Evolutionary conservation across 2,888 invertebrate genomes (phyloP).

Genomic region (Caenorhabditis sinica): DNA sequence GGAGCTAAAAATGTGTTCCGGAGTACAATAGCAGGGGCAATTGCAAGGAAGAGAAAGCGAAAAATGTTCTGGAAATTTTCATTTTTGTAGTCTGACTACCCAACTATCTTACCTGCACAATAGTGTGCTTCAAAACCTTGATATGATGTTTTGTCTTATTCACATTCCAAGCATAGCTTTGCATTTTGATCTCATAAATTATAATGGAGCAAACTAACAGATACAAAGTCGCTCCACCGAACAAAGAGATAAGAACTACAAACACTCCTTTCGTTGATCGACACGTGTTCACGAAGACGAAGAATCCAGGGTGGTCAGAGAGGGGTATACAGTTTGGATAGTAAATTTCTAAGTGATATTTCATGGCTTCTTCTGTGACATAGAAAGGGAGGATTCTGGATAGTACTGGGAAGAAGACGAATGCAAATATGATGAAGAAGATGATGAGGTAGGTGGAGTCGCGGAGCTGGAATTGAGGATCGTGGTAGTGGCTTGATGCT

Average conservation of each 20-base stretch:
- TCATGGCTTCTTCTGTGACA: slow-evolving; percentile 29
- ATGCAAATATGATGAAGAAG: neutral
- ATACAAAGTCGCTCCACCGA: slow-evolving; percentile 41
- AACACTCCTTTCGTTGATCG: slow-evolving; percentile 38
- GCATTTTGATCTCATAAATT: slow-evolving; percentile 46
- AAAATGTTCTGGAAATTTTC: slow-evolving; percentile 18
- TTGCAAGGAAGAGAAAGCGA: slow-evolving; percentile 27
- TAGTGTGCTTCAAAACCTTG: slow-evolving; percentile 42
- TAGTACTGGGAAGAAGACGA: slow-evolving; percentile 34
- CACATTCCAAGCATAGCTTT: slow-evolving; percentile 36
- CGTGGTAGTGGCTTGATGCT: too few species aligned
- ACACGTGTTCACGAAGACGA: slow-evolving; percentile 54
- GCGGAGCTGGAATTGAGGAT: slow-evolving; percentile 44
- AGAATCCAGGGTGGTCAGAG: slow-evolving; percentile 19
- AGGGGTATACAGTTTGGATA: slow-evolving; percentile 42
- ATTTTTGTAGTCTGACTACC: neutral
- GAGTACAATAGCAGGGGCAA: slow-evolving; percentile 39
- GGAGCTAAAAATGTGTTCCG: slow-evolving; percentile 35
- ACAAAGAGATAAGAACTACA: slow-evolving; percentile 30
- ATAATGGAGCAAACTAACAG: slow-evolving; percentile 32
- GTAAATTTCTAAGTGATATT: slow-evolving; percentile 18
- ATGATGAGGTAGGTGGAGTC: slow-evolving; percentile 33
- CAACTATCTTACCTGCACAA: slow-evolving; percentile 37
- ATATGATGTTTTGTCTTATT: slow-evolving; percentile 38
- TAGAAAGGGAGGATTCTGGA: slow-evolving; percentile 30